phyloP scores from a whole-genome alignment of 92 coral and sea anemone genomes.

The Palythoa grandis region DNA sequence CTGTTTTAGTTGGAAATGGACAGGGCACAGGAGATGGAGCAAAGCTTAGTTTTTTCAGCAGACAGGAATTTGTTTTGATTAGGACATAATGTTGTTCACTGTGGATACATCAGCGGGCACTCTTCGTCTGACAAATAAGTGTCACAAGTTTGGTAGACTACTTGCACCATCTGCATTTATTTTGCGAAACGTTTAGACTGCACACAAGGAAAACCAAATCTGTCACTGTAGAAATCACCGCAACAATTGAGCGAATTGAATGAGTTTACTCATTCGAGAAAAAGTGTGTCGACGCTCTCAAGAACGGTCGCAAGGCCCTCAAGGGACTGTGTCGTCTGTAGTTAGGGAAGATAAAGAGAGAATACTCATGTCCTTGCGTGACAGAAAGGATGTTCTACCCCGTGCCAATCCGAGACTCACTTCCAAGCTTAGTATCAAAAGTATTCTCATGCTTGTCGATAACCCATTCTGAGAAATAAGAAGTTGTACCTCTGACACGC shows the following conservation, averaged over 20 bases:
- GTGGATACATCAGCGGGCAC: no score
- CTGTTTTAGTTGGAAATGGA: no score
- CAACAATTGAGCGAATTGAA: slow-evolving; percentile 62
- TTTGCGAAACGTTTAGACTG: slow-evolving; percentile 65
- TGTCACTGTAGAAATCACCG: no score
- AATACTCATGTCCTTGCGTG: no score
- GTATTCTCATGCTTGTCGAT: slow-evolving; percentile 51
- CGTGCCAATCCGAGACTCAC: slow-evolving; percentile 51
- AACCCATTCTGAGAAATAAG: slow-evolving; percentile 61
- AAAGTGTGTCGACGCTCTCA: slow-evolving; percentile 60
- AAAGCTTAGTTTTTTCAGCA: no score
- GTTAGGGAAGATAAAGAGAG: slow-evolving; percentile 59
- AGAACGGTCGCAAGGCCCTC: slow-evolving; percentile 54
- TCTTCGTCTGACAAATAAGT: slow-evolving; percentile 1
- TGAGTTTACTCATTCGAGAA: slow-evolving; percentile 51
- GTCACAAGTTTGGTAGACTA: slow-evolving; percentile 55
- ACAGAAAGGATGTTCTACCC: slow-evolving; percentile 52
- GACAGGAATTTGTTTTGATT: slow-evolving; percentile 65
- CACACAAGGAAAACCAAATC: slow-evolving; percentile 53
- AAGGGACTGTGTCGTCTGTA: slow-evolving; percentile 62
- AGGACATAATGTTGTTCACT: slow-evolving; percentile 53
- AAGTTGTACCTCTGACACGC: slow-evolving; percentile 58
- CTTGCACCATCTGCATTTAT: slow-evolving; percentile 58
- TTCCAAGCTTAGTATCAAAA: no score
- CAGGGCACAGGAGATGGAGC: no score